phyloP scores from a whole-genome alignment of 2,888 invertebrate genomes.

The Leptinotarsa tumamoca region DNA sequence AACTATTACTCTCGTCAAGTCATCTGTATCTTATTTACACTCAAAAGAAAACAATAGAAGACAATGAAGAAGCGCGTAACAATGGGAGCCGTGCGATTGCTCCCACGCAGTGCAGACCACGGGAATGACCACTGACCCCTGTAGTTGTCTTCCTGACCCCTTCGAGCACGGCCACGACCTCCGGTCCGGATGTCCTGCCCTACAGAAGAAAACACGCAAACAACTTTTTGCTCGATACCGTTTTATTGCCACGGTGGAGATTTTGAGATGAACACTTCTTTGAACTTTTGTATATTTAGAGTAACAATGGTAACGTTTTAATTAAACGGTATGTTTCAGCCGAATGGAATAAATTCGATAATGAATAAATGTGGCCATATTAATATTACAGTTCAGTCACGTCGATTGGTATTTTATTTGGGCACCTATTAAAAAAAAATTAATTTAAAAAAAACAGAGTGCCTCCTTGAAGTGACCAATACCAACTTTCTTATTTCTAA shows the following conservation, averaged over 20 bases:
- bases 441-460: too few species aligned
- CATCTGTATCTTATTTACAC: not conserved
- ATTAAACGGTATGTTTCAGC: too few species aligned
- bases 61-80: constrained; percentile 53
- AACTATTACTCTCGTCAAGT: not conserved
- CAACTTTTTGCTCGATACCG: constrained; percentile 30
- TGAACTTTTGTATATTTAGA: too few species aligned
- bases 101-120: constrained; percentile 63
- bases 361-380: too few species aligned
- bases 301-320: too few species aligned
- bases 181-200: constrained; percentile 49
- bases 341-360: too few species aligned
- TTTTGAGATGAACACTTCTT: not conserved
- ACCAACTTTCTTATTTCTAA: too few species aligned
- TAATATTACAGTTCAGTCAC: too few species aligned
- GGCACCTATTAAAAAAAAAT: too few species aligned
- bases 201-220: constrained; percentile 41
- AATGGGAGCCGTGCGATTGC: constrained; percentile 63
- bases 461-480: too few species aligned
- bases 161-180: constrained; percentile 27
- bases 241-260: not conserved
- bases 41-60: constrained; percentile 1
- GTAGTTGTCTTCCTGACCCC: constrained; percentile 48
- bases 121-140: constrained; percentile 63
- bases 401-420: too few species aligned